phyloP scores from a whole-genome alignment of 2,888 invertebrate species.

The Sisyra terminalis region DNA sequence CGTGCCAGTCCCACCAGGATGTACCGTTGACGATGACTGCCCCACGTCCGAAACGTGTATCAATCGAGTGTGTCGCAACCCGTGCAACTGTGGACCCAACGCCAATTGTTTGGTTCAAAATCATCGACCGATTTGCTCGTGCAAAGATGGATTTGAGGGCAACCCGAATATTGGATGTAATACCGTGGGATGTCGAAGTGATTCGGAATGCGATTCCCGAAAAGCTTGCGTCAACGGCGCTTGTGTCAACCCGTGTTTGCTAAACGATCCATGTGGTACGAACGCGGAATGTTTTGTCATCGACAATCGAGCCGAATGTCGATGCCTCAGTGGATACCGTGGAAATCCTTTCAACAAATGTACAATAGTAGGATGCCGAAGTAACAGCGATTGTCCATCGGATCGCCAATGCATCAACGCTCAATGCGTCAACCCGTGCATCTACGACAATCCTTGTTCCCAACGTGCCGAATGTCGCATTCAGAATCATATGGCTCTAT shows the following conservation, averaged over 20 bases:
- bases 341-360: slow-evolving; percentile 64
- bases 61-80: slow-evolving; percentile 70
- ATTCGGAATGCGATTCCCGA: slow-evolving; percentile 68
- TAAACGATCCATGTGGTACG: slow-evolving; percentile 62
- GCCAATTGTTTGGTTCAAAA: slow-evolving; percentile 67
- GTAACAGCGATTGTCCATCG: slow-evolving; percentile 73
- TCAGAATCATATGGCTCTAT: slow-evolving; percentile 68
- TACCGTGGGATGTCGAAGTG: slow-evolving; percentile 63
- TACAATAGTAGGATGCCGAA: slow-evolving; percentile 64
- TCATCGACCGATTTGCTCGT: slow-evolving; percentile 76
- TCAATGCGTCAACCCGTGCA: slow-evolving; percentile 73
- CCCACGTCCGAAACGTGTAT: slow-evolving; percentile 64
- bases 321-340: slow-evolving; percentile 64
- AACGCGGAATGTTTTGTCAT: slow-evolving; percentile 69
- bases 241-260: slow-evolving; percentile 71
- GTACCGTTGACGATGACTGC: slow-evolving; percentile 66
- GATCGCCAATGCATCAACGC: slow-evolving; percentile 74
- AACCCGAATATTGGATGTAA: slow-evolving; percentile 71
- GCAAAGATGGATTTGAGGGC: slow-evolving; percentile 68
- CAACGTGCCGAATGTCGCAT: slow-evolving; percentile 63
- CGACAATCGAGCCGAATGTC: slow-evolving; percentile 57
- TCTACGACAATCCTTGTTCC: slow-evolving; percentile 60
- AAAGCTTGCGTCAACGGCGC: slow-evolving; percentile 73
- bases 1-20: slow-evolving; percentile 53
- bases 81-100: slow-evolving; percentile 75